Evolutionary conservation across 2,113 vertebrate genomes (phyloP), one percentile per base, ranked within the genome.

Genomic region (Lontra canadensis): DNA sequence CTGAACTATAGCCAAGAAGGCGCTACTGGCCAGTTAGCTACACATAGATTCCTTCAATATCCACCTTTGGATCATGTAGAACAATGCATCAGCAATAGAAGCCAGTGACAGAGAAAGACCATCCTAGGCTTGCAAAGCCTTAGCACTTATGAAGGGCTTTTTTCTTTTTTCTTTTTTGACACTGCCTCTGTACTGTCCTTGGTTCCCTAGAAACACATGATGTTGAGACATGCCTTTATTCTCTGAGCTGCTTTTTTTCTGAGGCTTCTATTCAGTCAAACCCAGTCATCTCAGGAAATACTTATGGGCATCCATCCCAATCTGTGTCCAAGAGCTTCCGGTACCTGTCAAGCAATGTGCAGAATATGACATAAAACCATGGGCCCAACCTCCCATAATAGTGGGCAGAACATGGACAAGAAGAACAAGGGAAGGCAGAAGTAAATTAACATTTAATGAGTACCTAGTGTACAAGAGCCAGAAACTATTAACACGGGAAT

Each of bases 361-460:
- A 13, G 78, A 95, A 67, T 39, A 44, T 11, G 36, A 89, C 29
- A 15, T 59, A 44, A 39, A 88, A 21, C 7, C 79, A 74, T 59
- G 15, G 47, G 34, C 21, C 10, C 17, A 90, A n/a, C 31, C 9
- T 36, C 29, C 63, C 52, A n/a, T 39, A 69, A 74, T 13, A 63
- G 25, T 21, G 31, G 21, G 44, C 4, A 17, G 55, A 88, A n/a
- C 4, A 74, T 44, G 59, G 34, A 34, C 13, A 90, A 39, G 25
- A 90, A 39, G 25, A 44, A 2, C 23, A 83, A 71, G 44, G 4
- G 57, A 88, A 89, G 36, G 18, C 31, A 74, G 47, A 88, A 93
- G 79, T 55, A 90, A 88, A 80, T 79, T 59, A 57, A 61, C 85
- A 44, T 95, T 94, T 88, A 76, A 47, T 78, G 63, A 86, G 21